Evolutionary conservation across 1,140 invertebrate species (phyloP).

Genomic region (Drosophila quadrilineata): DNA sequence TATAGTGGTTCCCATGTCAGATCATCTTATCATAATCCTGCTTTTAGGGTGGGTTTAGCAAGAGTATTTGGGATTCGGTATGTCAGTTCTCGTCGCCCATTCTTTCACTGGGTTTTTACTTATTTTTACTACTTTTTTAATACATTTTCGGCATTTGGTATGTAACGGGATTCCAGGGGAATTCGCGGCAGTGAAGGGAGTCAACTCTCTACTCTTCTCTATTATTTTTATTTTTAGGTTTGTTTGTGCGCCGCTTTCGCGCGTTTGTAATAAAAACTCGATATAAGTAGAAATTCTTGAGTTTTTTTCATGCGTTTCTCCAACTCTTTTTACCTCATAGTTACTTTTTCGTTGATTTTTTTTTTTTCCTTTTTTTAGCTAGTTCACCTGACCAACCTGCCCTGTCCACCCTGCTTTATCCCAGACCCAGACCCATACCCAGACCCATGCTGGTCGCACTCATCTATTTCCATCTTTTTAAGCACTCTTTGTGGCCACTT

Average conservation of each 20-base stretch:
- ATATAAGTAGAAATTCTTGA: slow-evolving; percentile 77
- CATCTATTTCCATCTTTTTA: slow-evolving; percentile 68
- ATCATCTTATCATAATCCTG: no score
- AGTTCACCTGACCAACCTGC: slow-evolving; percentile 31
- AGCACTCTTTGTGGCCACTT: slow-evolving; percentile 76
- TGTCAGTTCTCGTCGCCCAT: neutral
- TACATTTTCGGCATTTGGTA: slow-evolving; percentile 59
- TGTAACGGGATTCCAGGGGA: slow-evolving; percentile 12
- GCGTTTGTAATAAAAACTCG: slow-evolving; percentile 78
- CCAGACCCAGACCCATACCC: no score
- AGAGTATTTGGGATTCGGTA: no score
- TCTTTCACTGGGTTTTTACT: slow-evolving; percentile 37
- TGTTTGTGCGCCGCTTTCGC: slow-evolving; percentile 60
- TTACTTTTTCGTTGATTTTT: neutral
- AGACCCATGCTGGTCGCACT: slow-evolving; percentile 28
- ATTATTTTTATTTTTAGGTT: slow-evolving; percentile 41
- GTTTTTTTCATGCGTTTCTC: neutral
- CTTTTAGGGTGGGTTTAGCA: no score
- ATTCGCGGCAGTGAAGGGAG: neutral
- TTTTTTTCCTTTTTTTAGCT: slow-evolving; percentile 38
- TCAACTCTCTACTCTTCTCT: neutral
- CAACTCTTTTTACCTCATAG: neutral
- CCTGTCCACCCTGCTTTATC: neutral
- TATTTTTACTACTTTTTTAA: slow-evolving; percentile 64
- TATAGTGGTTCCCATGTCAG: no score